phyloP scores from a whole-genome alignment of 2,113 vertebrate species.

The Anser cygnoides region DNA sequence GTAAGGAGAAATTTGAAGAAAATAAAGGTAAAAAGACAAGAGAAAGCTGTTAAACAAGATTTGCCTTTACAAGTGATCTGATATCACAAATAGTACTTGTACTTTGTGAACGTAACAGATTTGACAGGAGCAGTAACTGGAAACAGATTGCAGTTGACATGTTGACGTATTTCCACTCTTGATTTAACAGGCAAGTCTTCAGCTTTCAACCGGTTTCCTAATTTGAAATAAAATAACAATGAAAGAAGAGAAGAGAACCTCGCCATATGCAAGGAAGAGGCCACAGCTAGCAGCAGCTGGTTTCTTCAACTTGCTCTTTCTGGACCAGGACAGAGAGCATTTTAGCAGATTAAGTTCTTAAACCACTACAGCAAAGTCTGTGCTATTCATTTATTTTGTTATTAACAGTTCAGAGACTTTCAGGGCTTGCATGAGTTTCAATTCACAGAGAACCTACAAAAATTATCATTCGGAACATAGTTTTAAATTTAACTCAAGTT shows the following conservation, averaged over 20 bases:
- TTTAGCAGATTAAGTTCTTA: not conserved
- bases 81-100: not conserved
- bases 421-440: not conserved
- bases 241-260: not conserved
- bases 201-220: not conserved
- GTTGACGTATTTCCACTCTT: not conserved
- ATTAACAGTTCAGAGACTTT: not conserved
- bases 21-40: not conserved
- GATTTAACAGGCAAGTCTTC: constrained; percentile 32
- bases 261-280: not conserved
- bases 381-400: not conserved
- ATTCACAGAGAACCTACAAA: not conserved
- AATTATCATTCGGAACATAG: not conserved
- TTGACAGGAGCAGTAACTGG: constrained; percentile 34
- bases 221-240: not conserved
- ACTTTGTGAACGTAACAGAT: not conserved
- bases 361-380: not conserved
- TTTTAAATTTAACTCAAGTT: not conserved
- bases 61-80: not conserved
- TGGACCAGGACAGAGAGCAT: not conserved
- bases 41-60: constrained; percentile 7
- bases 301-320: not conserved
- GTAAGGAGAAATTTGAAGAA: not conserved
- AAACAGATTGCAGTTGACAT: constrained; percentile 33
- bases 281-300: not conserved